Percentiles rank a stretch among this genome's conserved stretches.
These are phyloP conservation scores for Nixonia krombeini DNA, from an alignment of 1,140 invertebrate genomes.

Conservation along the genomic window DNA sequence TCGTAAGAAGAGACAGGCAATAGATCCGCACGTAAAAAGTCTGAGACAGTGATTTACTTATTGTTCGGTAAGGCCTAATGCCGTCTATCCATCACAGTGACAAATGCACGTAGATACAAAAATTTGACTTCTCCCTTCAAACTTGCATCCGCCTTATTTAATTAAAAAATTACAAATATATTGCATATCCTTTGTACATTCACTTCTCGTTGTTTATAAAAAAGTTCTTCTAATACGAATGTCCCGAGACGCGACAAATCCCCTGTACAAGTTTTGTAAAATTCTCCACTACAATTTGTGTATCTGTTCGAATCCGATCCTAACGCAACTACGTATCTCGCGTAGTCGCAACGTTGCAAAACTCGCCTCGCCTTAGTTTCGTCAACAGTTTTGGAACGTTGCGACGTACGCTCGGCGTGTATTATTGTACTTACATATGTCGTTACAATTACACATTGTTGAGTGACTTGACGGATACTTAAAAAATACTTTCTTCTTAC, in stretches of 20 bases:
- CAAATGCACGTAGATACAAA: slow-evolving; percentile 37
- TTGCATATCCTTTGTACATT: slow-evolving; percentile 37
- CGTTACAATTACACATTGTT: slow-evolving; percentile 24
- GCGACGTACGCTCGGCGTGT: too few species aligned
- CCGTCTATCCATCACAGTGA: slow-evolving; percentile 38
- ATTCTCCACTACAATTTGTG: too few species aligned
- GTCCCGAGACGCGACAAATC: too few species aligned
- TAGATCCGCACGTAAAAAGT: slow-evolving; percentile 19
- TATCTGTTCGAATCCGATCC: too few species aligned
- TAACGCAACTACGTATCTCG: too few species aligned
- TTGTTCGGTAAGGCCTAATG: slow-evolving; percentile 20
- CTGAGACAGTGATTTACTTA: background rate
- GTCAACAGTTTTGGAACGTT: too few species aligned
- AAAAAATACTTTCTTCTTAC: slow-evolving; percentile 41
- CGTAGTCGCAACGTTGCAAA: too few species aligned
- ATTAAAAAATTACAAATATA: slow-evolving; percentile 51
- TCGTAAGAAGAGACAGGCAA: slow-evolving; percentile 30
- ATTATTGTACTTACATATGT: background rate
- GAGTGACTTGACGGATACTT: slow-evolving; percentile 59
- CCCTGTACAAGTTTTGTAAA: slow-evolving; percentile 1
- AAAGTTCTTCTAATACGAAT: too few species aligned
- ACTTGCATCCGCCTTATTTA: slow-evolving; percentile 14
- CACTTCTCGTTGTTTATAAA: too few species aligned
- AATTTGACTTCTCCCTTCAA: slow-evolving; percentile 27
- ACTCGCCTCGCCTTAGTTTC: too few species aligned